phyloP scores from a whole-genome alignment of 2,797 vertebrate species.

The Apodemus agrarius region DNA sequence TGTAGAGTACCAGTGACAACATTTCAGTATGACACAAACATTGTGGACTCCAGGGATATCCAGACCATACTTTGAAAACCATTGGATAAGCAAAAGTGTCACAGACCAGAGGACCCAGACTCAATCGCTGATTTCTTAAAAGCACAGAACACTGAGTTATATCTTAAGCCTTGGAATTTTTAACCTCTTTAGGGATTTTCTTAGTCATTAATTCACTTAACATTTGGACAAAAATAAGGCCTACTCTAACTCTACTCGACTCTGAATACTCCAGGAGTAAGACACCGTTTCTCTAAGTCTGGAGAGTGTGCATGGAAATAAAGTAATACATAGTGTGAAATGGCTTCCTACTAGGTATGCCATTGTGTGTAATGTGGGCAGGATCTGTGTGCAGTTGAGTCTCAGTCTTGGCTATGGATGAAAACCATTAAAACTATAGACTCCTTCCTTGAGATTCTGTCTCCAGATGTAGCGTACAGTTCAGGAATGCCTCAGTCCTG shows the following conservation, averaged over 20 bases:
- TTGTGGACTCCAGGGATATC: background rate
- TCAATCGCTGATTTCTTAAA: background rate
- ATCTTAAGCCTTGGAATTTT: background rate
- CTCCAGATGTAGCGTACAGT: background rate
- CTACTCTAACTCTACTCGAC: background rate
- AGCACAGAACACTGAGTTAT: background rate
- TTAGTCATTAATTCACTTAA: background rate
- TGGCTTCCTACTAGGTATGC: background rate
- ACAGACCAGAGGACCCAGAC: background rate
- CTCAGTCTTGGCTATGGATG: background rate
- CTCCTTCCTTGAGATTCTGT: background rate
- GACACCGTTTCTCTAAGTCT: background rate
- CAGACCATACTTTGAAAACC: background rate
- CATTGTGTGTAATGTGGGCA: background rate
- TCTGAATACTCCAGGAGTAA: constrained; percentile 2
- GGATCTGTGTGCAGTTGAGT: background rate
- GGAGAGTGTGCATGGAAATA: constrained; percentile 26
- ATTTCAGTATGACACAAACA: background rate
- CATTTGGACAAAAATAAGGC: background rate
- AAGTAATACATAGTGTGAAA: background rate
- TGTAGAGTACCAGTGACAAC: background rate
- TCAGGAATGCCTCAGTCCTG: background rate
- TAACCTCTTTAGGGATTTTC: background rate
- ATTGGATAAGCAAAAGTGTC: background rate
- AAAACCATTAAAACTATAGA: constrained; percentile 2